phyloP scores from a whole-genome alignment of 2,797 vertebrate genomes.

The Thaleichthys pacificus region DNA sequence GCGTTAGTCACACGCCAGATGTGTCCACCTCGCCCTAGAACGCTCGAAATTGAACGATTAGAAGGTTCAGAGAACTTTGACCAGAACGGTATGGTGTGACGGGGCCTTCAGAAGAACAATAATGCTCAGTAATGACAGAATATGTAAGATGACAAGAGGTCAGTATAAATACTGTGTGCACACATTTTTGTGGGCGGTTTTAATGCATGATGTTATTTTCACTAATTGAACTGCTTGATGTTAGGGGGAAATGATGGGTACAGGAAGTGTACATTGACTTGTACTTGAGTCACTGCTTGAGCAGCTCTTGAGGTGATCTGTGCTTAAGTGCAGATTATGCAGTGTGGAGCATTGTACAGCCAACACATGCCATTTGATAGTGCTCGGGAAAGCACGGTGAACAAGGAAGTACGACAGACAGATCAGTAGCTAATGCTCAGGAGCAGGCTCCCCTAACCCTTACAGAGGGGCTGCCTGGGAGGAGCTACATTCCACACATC shows the following conservation, averaged over 20 bases:
- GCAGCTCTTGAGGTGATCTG: conserved; percentile 16
- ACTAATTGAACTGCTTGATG: not conserved
- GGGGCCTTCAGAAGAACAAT: conserved; percentile 49
- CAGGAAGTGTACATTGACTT: not conserved
- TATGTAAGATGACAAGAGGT: conserved; percentile 44
- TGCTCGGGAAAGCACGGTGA: conserved; percentile 31
- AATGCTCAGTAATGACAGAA: conserved; percentile 76
- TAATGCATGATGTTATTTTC: conserved; percentile 4
- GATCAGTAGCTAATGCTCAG: conserved; percentile 42
- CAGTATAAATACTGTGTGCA: conserved; percentile 8
- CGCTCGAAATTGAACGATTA: too few species aligned
- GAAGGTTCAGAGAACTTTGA: too few species aligned
- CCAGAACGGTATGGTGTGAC: too few species aligned
- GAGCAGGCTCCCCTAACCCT: conserved; percentile 59
- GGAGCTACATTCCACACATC: conserved; percentile 69
- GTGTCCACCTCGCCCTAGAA: too few species aligned
- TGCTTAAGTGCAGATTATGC: conserved; percentile 1
- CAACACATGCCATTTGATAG: conserved; percentile 32
- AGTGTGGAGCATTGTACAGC: conserved; percentile 8
- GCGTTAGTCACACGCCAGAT: too few species aligned
- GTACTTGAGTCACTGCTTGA: not conserved
- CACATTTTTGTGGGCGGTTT: conserved; percentile 6
- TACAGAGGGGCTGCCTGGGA: conserved; percentile 58
- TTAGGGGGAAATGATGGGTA: conserved; percentile 3
- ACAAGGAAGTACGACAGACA: conserved; percentile 46